phyloP scores from a whole-genome alignment of 35 echinoderm and acorn worm genomes.

The Hemicentrotus pulcherrimus region DNA sequence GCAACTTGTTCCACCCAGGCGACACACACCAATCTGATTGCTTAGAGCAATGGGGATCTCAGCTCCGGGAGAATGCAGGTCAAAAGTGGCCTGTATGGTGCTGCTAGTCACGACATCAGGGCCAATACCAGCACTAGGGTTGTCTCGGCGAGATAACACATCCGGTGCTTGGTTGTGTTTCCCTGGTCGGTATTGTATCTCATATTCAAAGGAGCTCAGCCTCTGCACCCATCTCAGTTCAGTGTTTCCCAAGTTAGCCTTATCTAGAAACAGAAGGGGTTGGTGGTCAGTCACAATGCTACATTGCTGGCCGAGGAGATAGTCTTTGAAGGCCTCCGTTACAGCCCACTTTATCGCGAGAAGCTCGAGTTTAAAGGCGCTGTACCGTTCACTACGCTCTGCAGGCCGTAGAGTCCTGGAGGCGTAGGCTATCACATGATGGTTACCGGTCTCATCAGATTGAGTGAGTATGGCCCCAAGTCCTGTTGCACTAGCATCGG shows the following conservation, averaged over 20 bases:
- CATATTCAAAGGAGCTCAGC: not conserved
- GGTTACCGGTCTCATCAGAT: not conserved
- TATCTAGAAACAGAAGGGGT: not conserved
- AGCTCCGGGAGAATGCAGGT: not conserved
- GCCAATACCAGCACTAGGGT: too few species aligned
- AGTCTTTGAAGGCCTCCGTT: too few species aligned
- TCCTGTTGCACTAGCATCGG: not conserved
- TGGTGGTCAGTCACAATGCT: not conserved
- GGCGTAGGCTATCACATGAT: not conserved
- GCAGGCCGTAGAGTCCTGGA: not conserved
- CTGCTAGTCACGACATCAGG: not conserved
- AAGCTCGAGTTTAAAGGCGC: not conserved
- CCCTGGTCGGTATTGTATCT: not conserved
- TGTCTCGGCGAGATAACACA: not conserved
- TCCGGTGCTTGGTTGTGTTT: not conserved
- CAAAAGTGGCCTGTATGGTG: not conserved
- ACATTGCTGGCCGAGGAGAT: not conserved
- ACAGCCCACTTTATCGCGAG: not conserved
- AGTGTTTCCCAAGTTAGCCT: not conserved
- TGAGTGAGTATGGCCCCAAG: not conserved
- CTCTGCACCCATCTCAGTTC: not conserved
- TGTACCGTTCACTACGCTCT: not conserved
- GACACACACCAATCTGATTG: not conserved
- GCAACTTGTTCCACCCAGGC: not conserved
- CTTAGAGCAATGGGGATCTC: not conserved